A percentile compares a stretch with the other conserved stretches of the same genome.
Evolutionary conservation across 2,888 invertebrate species (phyloP).

Genomic region (Halictus ligatus): DNA sequence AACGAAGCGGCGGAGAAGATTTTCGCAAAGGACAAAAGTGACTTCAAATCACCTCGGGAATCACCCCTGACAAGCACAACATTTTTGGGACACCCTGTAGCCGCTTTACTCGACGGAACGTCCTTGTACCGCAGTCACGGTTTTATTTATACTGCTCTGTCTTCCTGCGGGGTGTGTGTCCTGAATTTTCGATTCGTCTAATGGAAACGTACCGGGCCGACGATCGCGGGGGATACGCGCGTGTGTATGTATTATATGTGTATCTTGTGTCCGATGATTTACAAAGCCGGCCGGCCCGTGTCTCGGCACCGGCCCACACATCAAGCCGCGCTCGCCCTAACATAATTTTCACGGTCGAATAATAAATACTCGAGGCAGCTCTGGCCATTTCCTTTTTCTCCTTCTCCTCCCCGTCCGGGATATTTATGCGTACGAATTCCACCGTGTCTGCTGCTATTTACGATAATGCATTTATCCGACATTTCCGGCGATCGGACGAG

Average conservation of each 20-base stretch:
- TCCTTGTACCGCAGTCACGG: neutral
- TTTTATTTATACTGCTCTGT: neutral
- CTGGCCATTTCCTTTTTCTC: slow-evolving; percentile 20
- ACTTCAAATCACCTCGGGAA: no score
- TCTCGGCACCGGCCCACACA: neutral
- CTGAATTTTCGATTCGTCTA: slow-evolving; percentile 14
- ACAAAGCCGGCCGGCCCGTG: neutral
- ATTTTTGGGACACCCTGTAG: no score
- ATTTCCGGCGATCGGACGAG: slow-evolving; percentile 28
- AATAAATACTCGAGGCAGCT: slow-evolving; percentile 29
- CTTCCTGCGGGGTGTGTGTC: no score
- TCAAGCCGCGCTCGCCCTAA: neutral
- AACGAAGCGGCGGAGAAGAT: no score
- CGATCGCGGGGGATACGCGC: neutral
- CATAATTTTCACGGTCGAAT: slow-evolving; percentile 17
- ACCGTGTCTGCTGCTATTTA: slow-evolving; percentile 35
- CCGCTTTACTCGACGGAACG: neutral
- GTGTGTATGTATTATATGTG: neutral
- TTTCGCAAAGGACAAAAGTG: no score
- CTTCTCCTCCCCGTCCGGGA: slow-evolving; percentile 12
- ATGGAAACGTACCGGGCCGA: neutral
- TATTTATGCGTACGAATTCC: slow-evolving; percentile 53
- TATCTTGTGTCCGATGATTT: slow-evolving; percentile 16
- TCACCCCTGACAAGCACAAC: no score
- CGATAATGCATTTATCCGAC: slow-evolving; percentile 47